These are phyloP conservation scores for Crossoptilon crossoptilon DNA, from an alignment of 2,797 vertebrate genomes.

Conservation along the genomic window DNA sequence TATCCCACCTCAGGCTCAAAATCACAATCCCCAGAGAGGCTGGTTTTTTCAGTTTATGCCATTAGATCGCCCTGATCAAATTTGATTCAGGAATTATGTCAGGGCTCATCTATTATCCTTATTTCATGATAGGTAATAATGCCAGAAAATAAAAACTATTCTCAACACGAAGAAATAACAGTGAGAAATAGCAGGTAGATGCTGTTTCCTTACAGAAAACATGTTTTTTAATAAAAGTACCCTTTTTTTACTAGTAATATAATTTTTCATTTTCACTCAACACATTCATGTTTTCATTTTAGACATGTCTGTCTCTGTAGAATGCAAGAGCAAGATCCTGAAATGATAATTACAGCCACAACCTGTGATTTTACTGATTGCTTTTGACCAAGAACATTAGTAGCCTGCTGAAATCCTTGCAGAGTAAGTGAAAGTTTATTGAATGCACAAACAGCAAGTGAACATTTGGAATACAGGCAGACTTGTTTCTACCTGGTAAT, in stretches of 20 bases:
- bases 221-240: slow-evolving; percentile 35
- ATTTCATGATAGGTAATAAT: slow-evolving; percentile 45
- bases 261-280: slow-evolving; percentile 57
- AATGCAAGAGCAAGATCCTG: slow-evolving; percentile 19
- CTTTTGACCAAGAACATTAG: slow-evolving; percentile 56
- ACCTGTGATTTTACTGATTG: slow-evolving; percentile 4
- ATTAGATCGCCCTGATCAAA: slow-evolving; percentile 49
- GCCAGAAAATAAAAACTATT: slow-evolving; percentile 37
- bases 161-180: slow-evolving; percentile 39
- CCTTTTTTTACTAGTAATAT: slow-evolving; percentile 50
- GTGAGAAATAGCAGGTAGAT: slow-evolving; percentile 8
- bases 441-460: slow-evolving; percentile 33
- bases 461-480: slow-evolving; percentile 17
- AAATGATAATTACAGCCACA: slow-evolving; percentile 39
- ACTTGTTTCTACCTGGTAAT: not conserved
- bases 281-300: not conserved
- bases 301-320: slow-evolving; percentile 33
- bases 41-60: slow-evolving; percentile 36
- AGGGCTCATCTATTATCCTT: slow-evolving; percentile 55
- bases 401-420: slow-evolving; percentile 42
- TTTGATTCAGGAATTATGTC: slow-evolving; percentile 54
- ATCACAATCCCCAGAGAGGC: not conserved
- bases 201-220: slow-evolving; percentile 32
- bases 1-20: not conserved
- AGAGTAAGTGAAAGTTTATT: slow-evolving; percentile 35